phyloP scores from a whole-genome alignment of 2,113 vertebrate species.

The Dromiciops gliroides region DNA sequence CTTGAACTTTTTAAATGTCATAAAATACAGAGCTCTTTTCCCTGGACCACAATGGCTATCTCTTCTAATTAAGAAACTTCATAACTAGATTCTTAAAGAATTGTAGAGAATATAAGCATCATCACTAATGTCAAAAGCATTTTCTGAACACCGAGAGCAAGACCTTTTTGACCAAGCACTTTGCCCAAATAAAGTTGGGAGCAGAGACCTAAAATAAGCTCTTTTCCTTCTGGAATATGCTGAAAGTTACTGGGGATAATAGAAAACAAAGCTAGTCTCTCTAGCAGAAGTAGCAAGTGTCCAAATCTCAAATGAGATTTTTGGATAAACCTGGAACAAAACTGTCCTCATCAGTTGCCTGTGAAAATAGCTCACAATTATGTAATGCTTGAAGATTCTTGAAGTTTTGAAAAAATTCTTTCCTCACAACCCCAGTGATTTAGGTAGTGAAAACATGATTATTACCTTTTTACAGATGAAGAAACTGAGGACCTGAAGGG shows the following conservation, averaged over 20 bases:
- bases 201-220: conserved; percentile 5
- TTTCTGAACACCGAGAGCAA: neutral
- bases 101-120: neutral
- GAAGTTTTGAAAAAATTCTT: neutral
- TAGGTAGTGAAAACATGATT: too few species aligned
- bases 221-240: conserved; percentile 24
- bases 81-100: neutral
- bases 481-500: too few species aligned
- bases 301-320: conserved; percentile 16
- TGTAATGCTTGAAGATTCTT: neutral
- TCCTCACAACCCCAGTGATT: neutral
- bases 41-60: neutral
- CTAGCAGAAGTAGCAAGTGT: neutral
- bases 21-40: neutral
- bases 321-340: conserved; percentile 10
- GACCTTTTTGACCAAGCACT: neutral
- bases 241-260: neutral
- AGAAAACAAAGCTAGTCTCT: neutral
- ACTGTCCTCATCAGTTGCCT: conserved; percentile 11
- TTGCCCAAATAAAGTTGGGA: neutral
- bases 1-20: too few species aligned
- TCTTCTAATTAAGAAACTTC: neutral
- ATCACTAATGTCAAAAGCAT: neutral
- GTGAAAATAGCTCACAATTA: conserved; percentile 12
- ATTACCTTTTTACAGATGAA: too few species aligned